Evolutionary conservation across 2,888 invertebrate genomes (phyloP), one percentile per base, ranked within the genome.

Genomic region (Petrolisthes manimaculis): DNA sequence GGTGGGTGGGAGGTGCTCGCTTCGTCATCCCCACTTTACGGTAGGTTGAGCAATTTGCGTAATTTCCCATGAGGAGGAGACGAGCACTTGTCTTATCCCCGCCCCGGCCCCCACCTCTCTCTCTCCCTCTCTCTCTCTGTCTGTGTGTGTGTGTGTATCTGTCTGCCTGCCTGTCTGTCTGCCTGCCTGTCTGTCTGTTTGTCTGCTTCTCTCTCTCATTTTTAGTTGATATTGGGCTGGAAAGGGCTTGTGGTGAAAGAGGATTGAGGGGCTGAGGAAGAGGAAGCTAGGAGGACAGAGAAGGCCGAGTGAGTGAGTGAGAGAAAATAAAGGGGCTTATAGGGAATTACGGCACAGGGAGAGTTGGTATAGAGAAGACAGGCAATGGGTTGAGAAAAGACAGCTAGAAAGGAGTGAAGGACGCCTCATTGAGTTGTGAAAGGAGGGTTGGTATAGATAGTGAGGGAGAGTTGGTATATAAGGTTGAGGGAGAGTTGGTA

Each of bases 31-130:
- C 87, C 74, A 83, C 61, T 87, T 87, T 84, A 87, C 84, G 84
- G 78, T 83, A 87, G 87, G 79, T 74, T 71, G 78, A 79, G 87
- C 87, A 87, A 87, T 87, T 87, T 87, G 87, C 87, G 71, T 87
- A 87, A 87, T 87, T 87, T 87, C 87, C 87, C 87, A 87, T 87
- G 87, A 87, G 87, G 9, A 77, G 78, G 84, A 61, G 84, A 53
- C 56, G 54, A 79, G 79, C 53, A 24, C 77, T 78, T 69, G 69
- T 69, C 71, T 51, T 53, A n/a, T 21, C 67, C 82, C 4, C 69
- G 24, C 69, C 21, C 51, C 56, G n/a, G n/a, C n/a, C n/a, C n/a
- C n/a, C 61, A 55, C 21, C n/a, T n/a, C 82, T 61, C 67, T n/a
- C 82, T n/a, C 69, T 51, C 18, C 53, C 51, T 55, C 18, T 69